Evolutionary conservation across 2,113 vertebrate species (phyloP).

Genomic region (Geococcyx californianus): DNA sequence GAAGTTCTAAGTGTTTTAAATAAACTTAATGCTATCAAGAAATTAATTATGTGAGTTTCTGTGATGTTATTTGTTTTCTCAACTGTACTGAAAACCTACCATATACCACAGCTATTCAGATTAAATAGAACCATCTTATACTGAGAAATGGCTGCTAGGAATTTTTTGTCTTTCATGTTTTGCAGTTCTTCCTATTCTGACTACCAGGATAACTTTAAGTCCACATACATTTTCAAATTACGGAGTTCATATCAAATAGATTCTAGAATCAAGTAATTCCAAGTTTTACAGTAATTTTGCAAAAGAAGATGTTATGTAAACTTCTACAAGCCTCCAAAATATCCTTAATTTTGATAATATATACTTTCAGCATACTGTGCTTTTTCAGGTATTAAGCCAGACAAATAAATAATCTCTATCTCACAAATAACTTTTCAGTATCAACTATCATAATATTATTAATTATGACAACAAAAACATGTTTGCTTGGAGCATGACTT

Average conservation of each 20-base stretch:
- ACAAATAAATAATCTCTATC: slow-evolving; percentile 42
- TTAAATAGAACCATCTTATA: slow-evolving; percentile 24
- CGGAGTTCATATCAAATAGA: not conserved
- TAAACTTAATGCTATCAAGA: slow-evolving; percentile 14
- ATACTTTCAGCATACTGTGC: not conserved
- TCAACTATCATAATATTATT: not conserved
- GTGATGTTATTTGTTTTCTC: not conserved
- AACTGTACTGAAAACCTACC: not conserved
- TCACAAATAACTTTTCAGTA: slow-evolving; percentile 37
- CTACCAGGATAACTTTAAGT: not conserved
- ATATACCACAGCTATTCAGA: slow-evolving; percentile 32
- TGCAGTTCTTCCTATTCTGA: not conserved
- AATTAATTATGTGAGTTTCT: not conserved
- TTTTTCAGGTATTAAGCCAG: slow-evolving; percentile 30
- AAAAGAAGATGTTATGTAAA: not conserved
- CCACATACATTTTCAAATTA: not conserved
- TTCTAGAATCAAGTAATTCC: not conserved
- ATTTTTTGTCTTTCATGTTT: not conserved
- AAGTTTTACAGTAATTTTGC: not conserved
- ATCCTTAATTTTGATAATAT: not conserved
- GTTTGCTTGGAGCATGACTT: not conserved
- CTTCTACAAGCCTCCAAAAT: not conserved
- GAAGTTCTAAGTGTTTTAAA: slow-evolving; percentile 18
- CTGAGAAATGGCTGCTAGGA: not conserved
- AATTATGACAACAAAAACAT: not conserved